Base-by-base conservation (phyloP, 2,888 invertebrate genomes). In the Acleris sparsana region DNA sequence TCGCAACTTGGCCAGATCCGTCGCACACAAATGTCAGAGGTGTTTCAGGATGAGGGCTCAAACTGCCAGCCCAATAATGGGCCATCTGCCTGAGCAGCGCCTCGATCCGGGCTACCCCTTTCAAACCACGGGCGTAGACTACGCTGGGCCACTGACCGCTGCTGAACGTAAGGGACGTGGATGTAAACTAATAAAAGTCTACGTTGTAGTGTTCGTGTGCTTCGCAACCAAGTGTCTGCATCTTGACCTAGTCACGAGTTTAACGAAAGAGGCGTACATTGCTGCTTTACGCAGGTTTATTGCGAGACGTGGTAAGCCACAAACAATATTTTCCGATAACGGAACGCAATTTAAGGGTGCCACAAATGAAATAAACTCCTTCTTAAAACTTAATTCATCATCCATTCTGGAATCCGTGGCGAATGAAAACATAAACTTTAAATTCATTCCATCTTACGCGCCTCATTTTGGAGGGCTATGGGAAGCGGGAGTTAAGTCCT, bases 71-170 rank as follows among this genome's bases (percentile, higher is more conserved):
- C 69, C 67, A 6, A 62, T 62, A 4, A 69, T 69, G 69, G 67
- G 62, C 7, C 20, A 63, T 20, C 20, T 20, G 20, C 20, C 20
- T 20, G 20, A 20, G 20, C 20, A 20, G 20, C 20, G 20, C 20
- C 51, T 69, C 44, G 29, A 62, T 17, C 68, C 65, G 52, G 68
- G 65, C 6, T 69, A 52, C 57, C 59, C 60, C 4, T 69, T 69
- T 46, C 61, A 62, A 49, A 55, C 59, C 6, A 53, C 65, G 16
- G 65, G 46, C 46, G 29, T 69, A 18, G 53, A 46, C 49, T 58
- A 63, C 25, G 63, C 56, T 3, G 51, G 56, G 13, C 58, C 56
- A 62, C 44, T 62, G 7, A 44, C 29, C 46, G 57, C 57, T 25
- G 57, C 57, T 57, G 57, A 57, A 43, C 60, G 52, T 25, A 60